phyloP scores from a whole-genome alignment of 2,888 invertebrate species.

The Tubiluchus corallicola region DNA sequence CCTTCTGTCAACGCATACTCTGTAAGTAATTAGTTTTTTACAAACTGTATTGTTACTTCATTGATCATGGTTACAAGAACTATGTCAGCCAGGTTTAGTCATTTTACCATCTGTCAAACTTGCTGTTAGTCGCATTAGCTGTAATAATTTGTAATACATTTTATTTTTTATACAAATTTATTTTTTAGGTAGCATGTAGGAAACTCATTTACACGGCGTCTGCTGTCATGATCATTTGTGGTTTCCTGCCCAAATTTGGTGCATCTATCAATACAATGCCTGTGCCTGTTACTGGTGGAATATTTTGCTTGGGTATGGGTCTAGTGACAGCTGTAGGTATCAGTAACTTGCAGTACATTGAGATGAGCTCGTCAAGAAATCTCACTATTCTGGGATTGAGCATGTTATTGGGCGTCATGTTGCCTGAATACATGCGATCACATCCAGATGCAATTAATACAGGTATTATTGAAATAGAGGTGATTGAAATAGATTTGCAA shows the following conservation, averaged over 20 bases:
- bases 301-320: not conserved
- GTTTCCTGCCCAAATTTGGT: not conserved
- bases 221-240: not conserved
- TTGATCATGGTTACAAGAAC: too few species aligned
- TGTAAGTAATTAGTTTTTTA: too few species aligned
- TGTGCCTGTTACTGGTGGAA: not conserved
- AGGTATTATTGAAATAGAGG: too few species aligned
- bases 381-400: not conserved
- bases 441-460: not conserved
- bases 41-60: too few species aligned
- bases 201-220: constrained; percentile 1
- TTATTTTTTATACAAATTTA: too few species aligned
- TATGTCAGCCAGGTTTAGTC: too few species aligned
- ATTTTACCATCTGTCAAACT: too few species aligned
- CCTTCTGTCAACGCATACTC: too few species aligned
- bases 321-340: not conserved
- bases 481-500: too few species aligned
- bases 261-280: not conserved
- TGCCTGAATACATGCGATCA: not conserved
- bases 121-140: too few species aligned
- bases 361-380: not conserved
- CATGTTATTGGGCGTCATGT: not conserved
- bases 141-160: too few species aligned
- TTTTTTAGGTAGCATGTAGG: not conserved
- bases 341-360: constrained; percentile 1